Evolutionary conservation across 2,797 vertebrate species (phyloP).

Genomic region (Anguilla pacifica): DNA sequence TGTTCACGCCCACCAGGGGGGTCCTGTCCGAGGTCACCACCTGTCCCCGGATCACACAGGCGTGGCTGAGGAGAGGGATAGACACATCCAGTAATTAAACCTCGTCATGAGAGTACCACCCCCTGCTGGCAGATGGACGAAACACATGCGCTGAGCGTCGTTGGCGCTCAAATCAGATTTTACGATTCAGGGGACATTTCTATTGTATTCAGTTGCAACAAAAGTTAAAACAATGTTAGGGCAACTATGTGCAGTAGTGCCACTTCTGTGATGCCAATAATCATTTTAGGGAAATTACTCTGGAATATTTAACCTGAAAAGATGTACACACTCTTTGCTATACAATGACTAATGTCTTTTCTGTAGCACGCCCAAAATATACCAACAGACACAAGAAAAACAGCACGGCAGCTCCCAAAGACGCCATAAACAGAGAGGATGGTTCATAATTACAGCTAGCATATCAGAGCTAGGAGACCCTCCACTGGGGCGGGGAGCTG

Average conservation of each 20-base stretch:
- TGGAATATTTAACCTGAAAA: not conserved
- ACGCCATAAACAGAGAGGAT: not conserved
- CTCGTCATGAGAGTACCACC: too few species aligned
- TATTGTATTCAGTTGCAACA: not conserved
- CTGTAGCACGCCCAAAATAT: not conserved
- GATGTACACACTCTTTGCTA: too few species aligned
- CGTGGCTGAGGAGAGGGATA: slow-evolving; percentile 75
- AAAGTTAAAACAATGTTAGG: not conserved
- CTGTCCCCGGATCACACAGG: slow-evolving; percentile 95
- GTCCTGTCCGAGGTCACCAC: slow-evolving; percentile 95
- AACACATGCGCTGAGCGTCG: not conserved
- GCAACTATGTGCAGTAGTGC: not conserved
- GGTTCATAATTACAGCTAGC: not conserved
- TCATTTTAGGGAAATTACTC: not conserved
- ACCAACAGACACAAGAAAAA: not conserved
- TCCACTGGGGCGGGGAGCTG: not conserved
- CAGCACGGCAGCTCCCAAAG: not conserved
- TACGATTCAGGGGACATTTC: not conserved
- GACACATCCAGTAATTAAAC: not conserved
- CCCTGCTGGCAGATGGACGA: too few species aligned
- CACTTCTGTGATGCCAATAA: not conserved
- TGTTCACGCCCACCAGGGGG: slow-evolving; percentile 94
- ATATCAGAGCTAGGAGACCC: not conserved
- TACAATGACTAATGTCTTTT: not conserved
- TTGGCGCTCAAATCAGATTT: not conserved